Evolutionary conservation across 2,113 vertebrate species (phyloP).

Genomic region (Mobula hypostoma): DNA sequence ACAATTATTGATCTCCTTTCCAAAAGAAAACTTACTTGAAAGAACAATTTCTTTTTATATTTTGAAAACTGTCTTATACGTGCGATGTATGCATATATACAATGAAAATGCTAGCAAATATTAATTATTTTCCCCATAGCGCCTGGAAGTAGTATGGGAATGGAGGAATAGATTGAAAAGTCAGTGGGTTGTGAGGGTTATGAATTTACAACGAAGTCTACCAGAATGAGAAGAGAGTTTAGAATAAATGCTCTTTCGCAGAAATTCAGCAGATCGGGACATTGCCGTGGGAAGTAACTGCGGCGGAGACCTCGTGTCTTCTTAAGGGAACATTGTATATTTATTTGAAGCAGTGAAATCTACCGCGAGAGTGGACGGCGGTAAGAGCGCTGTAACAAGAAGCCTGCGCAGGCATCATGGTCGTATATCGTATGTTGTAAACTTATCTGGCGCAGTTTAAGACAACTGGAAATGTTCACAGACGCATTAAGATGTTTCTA

Average conservation of each 20-base stretch:
- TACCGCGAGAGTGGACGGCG: background rate
- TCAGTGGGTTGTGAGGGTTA: background rate
- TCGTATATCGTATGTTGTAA: background rate
- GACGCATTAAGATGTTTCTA: slow-evolving; percentile 1
- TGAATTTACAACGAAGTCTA: background rate
- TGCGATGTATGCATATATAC: background rate
- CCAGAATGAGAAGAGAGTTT: background rate
- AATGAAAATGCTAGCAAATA: background rate
- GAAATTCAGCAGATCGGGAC: background rate
- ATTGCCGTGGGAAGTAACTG: background rate
- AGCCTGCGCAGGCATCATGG: background rate
- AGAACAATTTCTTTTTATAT: background rate
- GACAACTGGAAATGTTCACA: background rate
- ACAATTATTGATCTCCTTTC: background rate
- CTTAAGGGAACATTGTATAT: background rate
- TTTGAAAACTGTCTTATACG: background rate
- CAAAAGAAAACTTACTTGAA: background rate
- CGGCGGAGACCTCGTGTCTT: background rate
- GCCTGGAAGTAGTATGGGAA: background rate
- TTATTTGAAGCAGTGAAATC: background rate
- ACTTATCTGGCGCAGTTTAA: background rate
- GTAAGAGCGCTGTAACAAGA: background rate
- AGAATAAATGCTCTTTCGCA: background rate
- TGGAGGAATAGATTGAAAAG: background rate
- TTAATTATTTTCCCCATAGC: background rate